Evolutionary conservation across 2,113 vertebrate genomes (phyloP).

Genomic region (Vulpes ferrilata): DNA sequence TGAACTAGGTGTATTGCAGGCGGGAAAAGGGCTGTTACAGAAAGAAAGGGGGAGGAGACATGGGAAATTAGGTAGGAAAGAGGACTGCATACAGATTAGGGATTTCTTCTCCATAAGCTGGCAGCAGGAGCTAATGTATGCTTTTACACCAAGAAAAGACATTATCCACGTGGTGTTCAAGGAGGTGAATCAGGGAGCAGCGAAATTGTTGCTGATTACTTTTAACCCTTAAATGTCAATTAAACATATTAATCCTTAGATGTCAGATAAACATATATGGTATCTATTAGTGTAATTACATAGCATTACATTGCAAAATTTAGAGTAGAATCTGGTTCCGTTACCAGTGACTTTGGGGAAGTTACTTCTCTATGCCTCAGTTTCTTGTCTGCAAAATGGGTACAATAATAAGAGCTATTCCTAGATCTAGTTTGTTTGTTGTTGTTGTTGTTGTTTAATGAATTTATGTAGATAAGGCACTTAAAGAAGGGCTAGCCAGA

Average conservation of each 20-base stretch:
- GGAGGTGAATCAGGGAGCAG: background rate
- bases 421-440: background rate
- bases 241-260: background rate
- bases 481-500: background rate
- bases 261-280: background rate
- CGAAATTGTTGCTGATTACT: background rate
- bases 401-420: background rate
- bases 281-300: background rate
- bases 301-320: background rate
- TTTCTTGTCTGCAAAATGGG: slow-evolving; percentile 39
- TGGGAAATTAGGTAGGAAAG: background rate
- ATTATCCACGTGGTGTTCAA: background rate
- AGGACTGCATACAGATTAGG: background rate
- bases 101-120: background rate
- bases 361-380: background rate
- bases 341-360: background rate
- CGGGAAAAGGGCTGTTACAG: background rate
- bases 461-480: background rate
- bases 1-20: background rate
- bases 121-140: background rate
- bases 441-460: background rate
- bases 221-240: background rate
- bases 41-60: background rate
- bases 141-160: background rate
- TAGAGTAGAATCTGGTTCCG: background rate